Conservation (phyloP, 2,888 invertebrate species). For the Lymantria dispar region DNA sequence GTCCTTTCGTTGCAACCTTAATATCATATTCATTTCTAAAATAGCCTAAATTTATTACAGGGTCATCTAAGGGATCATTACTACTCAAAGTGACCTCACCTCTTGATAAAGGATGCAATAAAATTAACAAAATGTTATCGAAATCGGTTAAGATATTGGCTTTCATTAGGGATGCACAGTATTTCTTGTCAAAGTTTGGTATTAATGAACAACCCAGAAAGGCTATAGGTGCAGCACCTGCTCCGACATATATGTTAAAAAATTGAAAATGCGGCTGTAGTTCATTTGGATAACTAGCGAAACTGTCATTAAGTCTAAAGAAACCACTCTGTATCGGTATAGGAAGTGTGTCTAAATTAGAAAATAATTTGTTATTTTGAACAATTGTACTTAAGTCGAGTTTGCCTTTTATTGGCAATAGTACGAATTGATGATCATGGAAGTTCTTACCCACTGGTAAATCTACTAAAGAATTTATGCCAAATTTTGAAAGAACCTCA, state of each 20-base stretch:
- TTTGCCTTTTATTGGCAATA: constrained; percentile 49
- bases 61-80: constrained; percentile 53
- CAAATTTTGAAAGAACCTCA: constrained; percentile 43
- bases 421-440: constrained; percentile 55
- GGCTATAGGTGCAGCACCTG: constrained; percentile 44
- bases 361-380: constrained; percentile 41
- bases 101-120: constrained; percentile 61
- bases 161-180: constrained; percentile 47
- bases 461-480: constrained; percentile 48
- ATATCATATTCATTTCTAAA: constrained; percentile 53
- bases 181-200: constrained; percentile 37
- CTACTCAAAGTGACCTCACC: constrained; percentile 57
- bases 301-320: constrained; percentile 41
- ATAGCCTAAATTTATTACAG: constrained; percentile 57
- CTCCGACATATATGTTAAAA: constrained; percentile 57
- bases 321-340: constrained; percentile 53
- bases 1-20: constrained; percentile 40
- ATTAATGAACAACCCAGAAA: constrained; percentile 40
- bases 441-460: constrained; percentile 68
- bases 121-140: constrained; percentile 40
- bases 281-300: constrained; percentile 10
- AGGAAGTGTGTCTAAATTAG: constrained; percentile 44
- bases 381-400: constrained; percentile 51
- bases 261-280: constrained; percentile 59
- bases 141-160: constrained; percentile 53